Evolutionary conservation across 2,888 invertebrate genomes (phyloP).

Genomic region (Apamea anceps): DNA sequence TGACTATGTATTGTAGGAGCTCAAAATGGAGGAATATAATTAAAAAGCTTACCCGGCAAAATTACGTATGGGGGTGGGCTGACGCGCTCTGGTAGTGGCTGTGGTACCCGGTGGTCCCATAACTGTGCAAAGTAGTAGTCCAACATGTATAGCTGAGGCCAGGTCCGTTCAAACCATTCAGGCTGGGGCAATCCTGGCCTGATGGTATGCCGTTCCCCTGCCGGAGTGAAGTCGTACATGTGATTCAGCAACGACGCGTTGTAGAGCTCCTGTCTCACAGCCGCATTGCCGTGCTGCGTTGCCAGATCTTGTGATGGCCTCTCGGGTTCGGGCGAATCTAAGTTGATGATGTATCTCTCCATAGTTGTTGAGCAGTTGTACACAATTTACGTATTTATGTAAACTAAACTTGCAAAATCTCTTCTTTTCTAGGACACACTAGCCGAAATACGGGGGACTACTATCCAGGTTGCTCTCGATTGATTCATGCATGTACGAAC

Average conservation of each 20-base stretch:
- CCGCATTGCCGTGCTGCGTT: background rate
- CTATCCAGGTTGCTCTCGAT: background rate
- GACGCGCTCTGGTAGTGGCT: background rate
- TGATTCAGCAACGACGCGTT: background rate
- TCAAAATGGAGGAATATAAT: background rate
- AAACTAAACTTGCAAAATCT: background rate
- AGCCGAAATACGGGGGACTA: background rate
- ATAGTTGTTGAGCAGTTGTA: background rate
- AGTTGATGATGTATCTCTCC: background rate
- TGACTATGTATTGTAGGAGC: background rate
- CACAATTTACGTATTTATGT: background rate
- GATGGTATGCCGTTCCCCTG: background rate
- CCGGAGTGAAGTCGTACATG: background rate
- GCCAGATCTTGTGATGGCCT: background rate
- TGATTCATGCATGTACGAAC: background rate
- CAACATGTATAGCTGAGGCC: fast-evolving
- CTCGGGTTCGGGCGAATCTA: background rate
- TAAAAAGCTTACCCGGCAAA: background rate
- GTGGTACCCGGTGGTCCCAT: background rate
- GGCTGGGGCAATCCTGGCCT: too few species aligned
- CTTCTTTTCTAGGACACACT: background rate
- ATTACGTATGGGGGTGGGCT: background rate
- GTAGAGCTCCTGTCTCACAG: background rate
- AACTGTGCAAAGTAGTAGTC: background rate
- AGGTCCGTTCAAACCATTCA: too few species aligned